phyloP scores from a whole-genome alignment of 2,797 vertebrate species.

The Botia kubotai region DNA sequence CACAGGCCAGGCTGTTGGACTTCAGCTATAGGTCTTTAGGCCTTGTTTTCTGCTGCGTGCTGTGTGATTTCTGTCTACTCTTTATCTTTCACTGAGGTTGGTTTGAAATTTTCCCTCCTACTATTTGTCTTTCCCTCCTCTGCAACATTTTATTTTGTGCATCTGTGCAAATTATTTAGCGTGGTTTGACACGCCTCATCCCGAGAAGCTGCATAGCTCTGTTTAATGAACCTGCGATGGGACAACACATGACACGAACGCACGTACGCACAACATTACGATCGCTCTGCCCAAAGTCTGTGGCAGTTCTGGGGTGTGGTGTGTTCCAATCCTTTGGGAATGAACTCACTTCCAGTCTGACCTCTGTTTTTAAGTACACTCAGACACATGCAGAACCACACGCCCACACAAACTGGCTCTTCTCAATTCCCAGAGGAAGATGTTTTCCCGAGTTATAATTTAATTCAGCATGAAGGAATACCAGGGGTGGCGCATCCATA shows the following conservation, averaged over 20 bases:
- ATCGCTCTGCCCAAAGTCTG: not conserved
- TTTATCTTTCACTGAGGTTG: constrained; percentile 50
- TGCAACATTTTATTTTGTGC: constrained; percentile 33
- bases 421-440: constrained; percentile 3
- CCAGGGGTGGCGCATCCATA: not conserved
- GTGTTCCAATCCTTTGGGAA: constrained; percentile 31
- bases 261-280: not conserved
- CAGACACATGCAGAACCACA: constrained; percentile 26
- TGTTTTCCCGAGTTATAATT: constrained; percentile 4
- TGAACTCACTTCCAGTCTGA: constrained; percentile 27
- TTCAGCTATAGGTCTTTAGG: constrained; percentile 23
- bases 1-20: constrained; percentile 21
- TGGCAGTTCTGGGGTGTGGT: constrained; percentile 29
- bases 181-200: constrained; percentile 27
- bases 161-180: constrained; percentile 39
- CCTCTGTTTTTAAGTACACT: not conserved
- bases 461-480: constrained; percentile 25
- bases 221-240: constrained; percentile 30
- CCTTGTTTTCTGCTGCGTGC: constrained; percentile 27
- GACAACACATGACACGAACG: constrained; percentile 20
- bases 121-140: constrained; percentile 48
- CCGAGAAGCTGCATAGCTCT: constrained; percentile 29
- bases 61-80: constrained; percentile 12
- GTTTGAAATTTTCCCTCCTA: constrained; percentile 48
- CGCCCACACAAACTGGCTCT: constrained; percentile 1